Conservation (phyloP, 1,140 invertebrate species). For the Ips typographus region DNA sequence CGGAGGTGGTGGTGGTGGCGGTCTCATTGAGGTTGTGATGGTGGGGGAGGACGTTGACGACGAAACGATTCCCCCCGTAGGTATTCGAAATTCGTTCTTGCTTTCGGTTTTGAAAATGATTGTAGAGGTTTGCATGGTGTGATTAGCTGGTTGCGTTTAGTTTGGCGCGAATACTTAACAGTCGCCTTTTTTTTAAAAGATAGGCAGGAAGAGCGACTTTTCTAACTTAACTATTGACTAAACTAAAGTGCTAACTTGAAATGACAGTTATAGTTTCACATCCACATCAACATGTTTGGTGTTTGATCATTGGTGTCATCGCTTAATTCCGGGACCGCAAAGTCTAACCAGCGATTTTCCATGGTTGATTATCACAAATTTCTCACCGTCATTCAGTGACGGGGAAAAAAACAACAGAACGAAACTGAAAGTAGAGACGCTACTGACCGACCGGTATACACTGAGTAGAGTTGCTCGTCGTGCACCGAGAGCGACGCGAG, state of each 20-base stretch:
- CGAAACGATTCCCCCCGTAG: conserved; percentile 45
- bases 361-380: conserved; percentile 7
- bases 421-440: conserved; percentile 45
- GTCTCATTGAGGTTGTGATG: conserved; percentile 52
- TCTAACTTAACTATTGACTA: no score
- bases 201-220: no score
- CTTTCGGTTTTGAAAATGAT: conserved; percentile 48
- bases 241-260: no score
- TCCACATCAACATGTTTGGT: no score
- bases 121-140: conserved; percentile 47
- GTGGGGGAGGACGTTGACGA: conserved; percentile 40
- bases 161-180: not conserved
- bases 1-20: conserved; percentile 58
- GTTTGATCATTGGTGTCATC: no score
- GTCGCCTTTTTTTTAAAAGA: conserved; percentile 3
- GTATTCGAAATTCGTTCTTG: conserved; percentile 45
- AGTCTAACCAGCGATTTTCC: not conserved
- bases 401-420: not conserved
- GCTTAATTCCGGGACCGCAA: no score
- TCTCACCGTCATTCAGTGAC: not conserved
- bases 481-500: conserved; percentile 19
- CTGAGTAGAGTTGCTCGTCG: conserved; percentile 8
- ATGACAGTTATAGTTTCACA: no score
- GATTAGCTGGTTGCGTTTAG: conserved; percentile 32
- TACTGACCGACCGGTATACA: conserved; percentile 15